Evolutionary conservation across 2,113 vertebrate species (phyloP).

Genomic region (Lepisosteus osseus): DNA sequence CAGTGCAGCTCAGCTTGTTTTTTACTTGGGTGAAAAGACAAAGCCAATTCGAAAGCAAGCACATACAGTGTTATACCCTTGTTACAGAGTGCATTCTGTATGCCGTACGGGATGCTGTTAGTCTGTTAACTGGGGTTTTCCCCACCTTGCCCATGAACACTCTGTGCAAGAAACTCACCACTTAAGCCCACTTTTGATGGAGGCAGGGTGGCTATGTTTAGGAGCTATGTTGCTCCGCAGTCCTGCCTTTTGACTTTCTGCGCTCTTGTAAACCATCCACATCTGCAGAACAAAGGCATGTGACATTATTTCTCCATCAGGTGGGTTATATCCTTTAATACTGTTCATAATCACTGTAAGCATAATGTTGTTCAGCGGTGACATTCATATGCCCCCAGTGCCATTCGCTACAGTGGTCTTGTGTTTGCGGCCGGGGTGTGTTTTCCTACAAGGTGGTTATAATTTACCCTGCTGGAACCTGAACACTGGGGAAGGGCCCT

Average conservation of each 20-base stretch:
- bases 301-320: slow-evolving; percentile 66
- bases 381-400: too few species aligned
- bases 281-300: slow-evolving; percentile 98
- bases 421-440: too few species aligned
- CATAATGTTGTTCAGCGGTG: too few species aligned
- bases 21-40: slow-evolving; percentile 32
- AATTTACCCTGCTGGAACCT: too few species aligned
- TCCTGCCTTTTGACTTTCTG: slow-evolving; percentile 97
- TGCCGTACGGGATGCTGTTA: slow-evolving; percentile 59
- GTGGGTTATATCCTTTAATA: slow-evolving; percentile 2
- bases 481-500: too few species aligned
- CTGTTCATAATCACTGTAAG: too few species aligned
- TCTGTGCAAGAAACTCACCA: slow-evolving; percentile 86
- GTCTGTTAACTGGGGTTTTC: slow-evolving; percentile 65
- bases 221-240: slow-evolving; percentile 92
- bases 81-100: slow-evolving; percentile 63
- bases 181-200: slow-evolving; percentile 78
- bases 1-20: slow-evolving; percentile 33
- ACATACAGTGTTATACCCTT: slow-evolving; percentile 47
- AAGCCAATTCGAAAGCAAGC: slow-evolving; percentile 63
- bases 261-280: slow-evolving; percentile 87
- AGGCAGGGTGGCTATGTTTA: slow-evolving; percentile 77
- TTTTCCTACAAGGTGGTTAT: too few species aligned
- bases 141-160: slow-evolving; percentile 58
- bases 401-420: too few species aligned